These are phyloP conservation scores for Trichonephila inaurata DNA, from an alignment of 1,140 invertebrate species.

Conservation along the genomic window DNA sequence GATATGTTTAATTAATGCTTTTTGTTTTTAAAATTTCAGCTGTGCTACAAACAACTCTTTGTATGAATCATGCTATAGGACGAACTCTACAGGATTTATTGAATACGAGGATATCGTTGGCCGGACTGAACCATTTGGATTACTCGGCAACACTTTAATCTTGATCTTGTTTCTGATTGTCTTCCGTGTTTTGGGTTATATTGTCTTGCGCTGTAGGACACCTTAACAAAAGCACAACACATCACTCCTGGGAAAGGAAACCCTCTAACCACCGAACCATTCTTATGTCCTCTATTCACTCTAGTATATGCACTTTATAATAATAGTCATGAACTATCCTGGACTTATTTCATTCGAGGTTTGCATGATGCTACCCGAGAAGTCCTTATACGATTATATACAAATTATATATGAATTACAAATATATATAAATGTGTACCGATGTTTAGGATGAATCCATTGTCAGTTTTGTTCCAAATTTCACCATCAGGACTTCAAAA, in stretches of 20 bases:
- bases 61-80: conserved; percentile 85
- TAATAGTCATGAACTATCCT: conserved; percentile 50
- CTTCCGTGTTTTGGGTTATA: conserved; percentile 88
- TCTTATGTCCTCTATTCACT: not conserved
- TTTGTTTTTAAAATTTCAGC: conserved; percentile 81
- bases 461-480: conserved; percentile 2
- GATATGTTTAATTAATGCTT: not conserved
- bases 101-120: conserved; percentile 86
- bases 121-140: conserved; percentile 83
- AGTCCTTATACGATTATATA: conserved; percentile 13
- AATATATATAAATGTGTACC: conserved; percentile 20
- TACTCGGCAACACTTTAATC: conserved; percentile 90
- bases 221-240: conserved; percentile 82
- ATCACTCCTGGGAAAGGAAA: not conserved
- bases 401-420: conserved; percentile 42
- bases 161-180: conserved; percentile 87
- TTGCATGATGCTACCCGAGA: conserved; percentile 19
- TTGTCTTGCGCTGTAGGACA: conserved; percentile 88
- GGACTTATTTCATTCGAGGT: not conserved
- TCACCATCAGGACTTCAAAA: not conserved
- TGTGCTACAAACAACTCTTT: conserved; percentile 85
- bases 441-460: not conserved
- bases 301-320: conserved; percentile 4
- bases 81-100: conserved; percentile 82
- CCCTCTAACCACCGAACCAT: conserved; percentile 60